Conservation (phyloP, 2,797 vertebrate genomes). For the Xyrichtys novacula region DNA sequence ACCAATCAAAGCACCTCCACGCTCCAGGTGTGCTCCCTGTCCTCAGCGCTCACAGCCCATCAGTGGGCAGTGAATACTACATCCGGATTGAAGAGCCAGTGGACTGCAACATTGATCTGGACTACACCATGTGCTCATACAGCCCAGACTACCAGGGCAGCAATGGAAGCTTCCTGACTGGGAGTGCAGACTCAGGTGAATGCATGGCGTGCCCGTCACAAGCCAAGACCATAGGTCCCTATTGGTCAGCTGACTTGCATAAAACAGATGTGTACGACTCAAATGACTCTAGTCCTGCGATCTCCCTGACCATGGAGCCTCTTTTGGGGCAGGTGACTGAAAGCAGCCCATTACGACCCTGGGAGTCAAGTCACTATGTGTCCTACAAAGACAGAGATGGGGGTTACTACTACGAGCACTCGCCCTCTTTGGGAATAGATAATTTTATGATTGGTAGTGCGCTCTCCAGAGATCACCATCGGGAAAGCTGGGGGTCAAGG, state of each 20-base stretch:
- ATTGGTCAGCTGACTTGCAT: constrained; percentile 84
- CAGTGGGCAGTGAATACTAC: constrained; percentile 92
- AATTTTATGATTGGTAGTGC: constrained; percentile 77
- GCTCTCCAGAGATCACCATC: constrained; percentile 58
- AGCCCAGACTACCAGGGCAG: constrained; percentile 85
- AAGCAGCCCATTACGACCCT: constrained; percentile 78
- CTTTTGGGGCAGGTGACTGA: constrained; percentile 85
- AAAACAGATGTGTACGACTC: constrained; percentile 83
- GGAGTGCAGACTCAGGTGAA: constrained; percentile 77
- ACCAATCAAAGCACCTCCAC: constrained; percentile 86
- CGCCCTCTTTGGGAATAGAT: constrained; percentile 73
- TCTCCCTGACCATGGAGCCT: constrained; percentile 93
- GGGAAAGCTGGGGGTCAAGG: constrained; percentile 87
- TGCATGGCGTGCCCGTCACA: constrained; percentile 78
- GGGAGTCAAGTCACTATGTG: constrained; percentile 87
- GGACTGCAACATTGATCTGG: constrained; percentile 86
- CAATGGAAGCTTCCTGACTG: constrained; percentile 83
- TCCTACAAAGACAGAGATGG: constrained; percentile 84
- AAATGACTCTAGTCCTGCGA: constrained; percentile 84
- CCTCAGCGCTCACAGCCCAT: constrained; percentile 93
- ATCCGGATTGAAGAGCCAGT: constrained; percentile 94
- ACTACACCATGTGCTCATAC: constrained; percentile 89
- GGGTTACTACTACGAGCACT: constrained; percentile 85
- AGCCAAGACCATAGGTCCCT: constrained; percentile 72
- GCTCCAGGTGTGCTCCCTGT: constrained; percentile 91